Evolutionary conservation across 2,888 invertebrate species (phyloP), one percentile per base, ranked within the genome.

Genomic region (Macrophya alboannulata): DNA sequence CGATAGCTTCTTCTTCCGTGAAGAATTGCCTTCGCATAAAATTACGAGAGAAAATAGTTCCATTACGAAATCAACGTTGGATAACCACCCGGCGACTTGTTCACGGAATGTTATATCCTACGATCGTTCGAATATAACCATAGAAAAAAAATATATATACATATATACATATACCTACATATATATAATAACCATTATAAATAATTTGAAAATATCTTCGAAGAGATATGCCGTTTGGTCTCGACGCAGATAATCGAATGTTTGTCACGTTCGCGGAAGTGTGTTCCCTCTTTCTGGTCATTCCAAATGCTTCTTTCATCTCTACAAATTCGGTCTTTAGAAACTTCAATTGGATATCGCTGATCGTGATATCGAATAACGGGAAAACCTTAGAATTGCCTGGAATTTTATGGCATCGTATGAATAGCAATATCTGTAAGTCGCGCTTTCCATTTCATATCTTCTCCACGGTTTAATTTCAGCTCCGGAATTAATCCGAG

Each of bases 181-280:
- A n/a, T n/a, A n/a, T n/a, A n/a, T n/a, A n/a, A 62, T 12, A 21
- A 62, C 10, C 40, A 17, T 40, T n/a, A 40, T 71, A 31, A 71
- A 71, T 71, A 0, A 71, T 71, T 71, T 37, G 37, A 37, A 55
- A 55, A 55, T 55, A 2, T 55, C 6, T 55, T 55, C n/a, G n/a
- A n/a, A 51, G 6, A n/a, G 55, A 31, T 31, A 31, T 31, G 31
- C 31, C 31, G 31, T 1, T 31, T 31, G 31, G 31, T 31, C 31
- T 31, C 31, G 31, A 31, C 1, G 55, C 31, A 6, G 15, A 5
- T 45, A 43, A 74, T 43, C 72, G 86, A 62, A 77, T 59, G 15
- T 85, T 81, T 86, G 86, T 62, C 40, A 77, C 45, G 84, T 86
- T 86, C 82, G 37, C 86, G 84, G 86, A 87, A 87, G 76, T 25